Evolutionary conservation across 2,888 invertebrate genomes (phyloP), one percentile per base, ranked within the genome.

Genomic region (Plagiodera versicolora): DNA sequence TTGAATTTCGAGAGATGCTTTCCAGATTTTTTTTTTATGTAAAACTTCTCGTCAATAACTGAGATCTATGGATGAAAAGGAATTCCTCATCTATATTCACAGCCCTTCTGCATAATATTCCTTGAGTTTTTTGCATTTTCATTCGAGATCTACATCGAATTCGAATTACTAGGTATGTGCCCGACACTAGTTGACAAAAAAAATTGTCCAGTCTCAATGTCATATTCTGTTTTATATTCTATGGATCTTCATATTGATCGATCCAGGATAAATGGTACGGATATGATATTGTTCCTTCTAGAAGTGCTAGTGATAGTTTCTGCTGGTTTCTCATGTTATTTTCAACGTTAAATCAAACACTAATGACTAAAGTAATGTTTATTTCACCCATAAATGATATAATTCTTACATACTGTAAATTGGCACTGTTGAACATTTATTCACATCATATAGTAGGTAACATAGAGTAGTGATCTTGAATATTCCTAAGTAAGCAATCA

Each of bases 381-480:
- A 45, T 56, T 60, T 47, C 6, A 32, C 56, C 51, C 50, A 56
- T 60, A 59, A 56, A 55, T 51, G 35, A 51, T 35, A 50, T 32
- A 52, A 28, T 18, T 46, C 50, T 52, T 44, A 50, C 64, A 51
- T 64, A 66, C 66, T 64, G 62, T 61, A 64, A 66, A 66, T 64
- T 66, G 66, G 66, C 66, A 66, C 66, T 57, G 55, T 60, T 53
- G 45, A 60, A 67, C 65, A 67, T 67, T 60, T 60, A 65, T 59
- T 60, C 58, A 64, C 59, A 64, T 64, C 61, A 56, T 60, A 59
- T 24, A 5, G 4, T n/a, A n/a, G n/a, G 57, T 58, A 61, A 65
- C 60, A 63, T 59, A 48, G 56, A 52, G 56, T 56, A 52, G 44
- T 54, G 24, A 53, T 58, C 48, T 18, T 61, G 56, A 52, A 58